phyloP scores from a whole-genome alignment of 2,888 invertebrate genomes.

The Noctua janthe region DNA sequence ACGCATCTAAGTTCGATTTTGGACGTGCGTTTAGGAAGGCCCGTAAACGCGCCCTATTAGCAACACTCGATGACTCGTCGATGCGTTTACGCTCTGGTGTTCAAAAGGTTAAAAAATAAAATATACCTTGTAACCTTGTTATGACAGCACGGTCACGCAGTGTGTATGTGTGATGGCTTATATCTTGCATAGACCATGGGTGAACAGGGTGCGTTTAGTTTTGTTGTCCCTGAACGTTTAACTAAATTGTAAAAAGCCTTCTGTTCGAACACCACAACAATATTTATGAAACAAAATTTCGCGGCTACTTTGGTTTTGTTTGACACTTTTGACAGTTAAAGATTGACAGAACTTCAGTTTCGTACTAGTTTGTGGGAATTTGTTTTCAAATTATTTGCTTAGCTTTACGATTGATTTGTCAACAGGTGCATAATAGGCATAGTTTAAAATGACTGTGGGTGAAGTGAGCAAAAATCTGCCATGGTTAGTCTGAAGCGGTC shows the following conservation, averaged over 20 bases:
- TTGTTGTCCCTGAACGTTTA: neutral
- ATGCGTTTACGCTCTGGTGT: too few species aligned
- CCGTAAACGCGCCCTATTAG: too few species aligned
- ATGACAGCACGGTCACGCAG: too few species aligned
- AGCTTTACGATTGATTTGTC: neutral
- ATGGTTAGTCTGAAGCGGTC: constrained; percentile 85
- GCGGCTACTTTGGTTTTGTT: neutral
- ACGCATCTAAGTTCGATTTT: too few species aligned
- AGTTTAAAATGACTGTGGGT: constrained; percentile 80
- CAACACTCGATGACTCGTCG: too few species aligned
- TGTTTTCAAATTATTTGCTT: neutral
- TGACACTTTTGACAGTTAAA: neutral
- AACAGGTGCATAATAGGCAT: neutral
- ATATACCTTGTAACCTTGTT: too few species aligned
- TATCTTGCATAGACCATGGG: too few species aligned
- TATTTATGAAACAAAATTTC: constrained; percentile 4
- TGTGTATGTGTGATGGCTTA: too few species aligned
- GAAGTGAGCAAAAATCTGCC: constrained; percentile 89
- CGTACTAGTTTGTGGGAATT: neutral
- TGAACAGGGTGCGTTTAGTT: too few species aligned
- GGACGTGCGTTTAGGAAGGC: too few species aligned
- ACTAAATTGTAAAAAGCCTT: neutral
- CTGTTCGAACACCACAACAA: neutral
- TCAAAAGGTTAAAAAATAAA: too few species aligned
- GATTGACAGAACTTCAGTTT: neutral